Evolutionary conservation across 2,113 vertebrate genomes (phyloP), one percentile per base, ranked within the genome.

Genomic region (Collichthys lucidus): DNA sequence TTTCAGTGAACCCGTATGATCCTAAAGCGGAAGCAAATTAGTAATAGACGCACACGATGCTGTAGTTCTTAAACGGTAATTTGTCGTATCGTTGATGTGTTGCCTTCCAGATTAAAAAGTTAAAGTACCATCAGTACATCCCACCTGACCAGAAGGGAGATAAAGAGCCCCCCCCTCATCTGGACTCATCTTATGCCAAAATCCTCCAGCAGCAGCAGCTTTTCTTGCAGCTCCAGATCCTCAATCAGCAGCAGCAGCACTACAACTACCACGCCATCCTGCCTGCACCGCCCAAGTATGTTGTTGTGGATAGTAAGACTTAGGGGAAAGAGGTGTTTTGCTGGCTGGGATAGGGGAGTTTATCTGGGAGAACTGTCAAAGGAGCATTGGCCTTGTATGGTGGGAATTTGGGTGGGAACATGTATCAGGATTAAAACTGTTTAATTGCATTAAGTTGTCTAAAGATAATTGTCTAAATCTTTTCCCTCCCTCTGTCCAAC

Each of bases 51-150:
- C n/a, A n/a, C n/a, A n/a, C n/a, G n/a, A n/a, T n/a, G n/a, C n/a
- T n/a, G 26, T 24, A 16, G 1, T 29, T 22, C 4, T 40, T 26
- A 67, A 29, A 42, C 1, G 4, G 22, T 22, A 0, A 53, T 59
- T 42, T 56, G n/a, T 44, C 19, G 0, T 17, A 12, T 19, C 42
- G 26, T 31, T 42, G 6, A 80, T 65, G 4, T 53, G 72, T 64
- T 56, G 26, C 11, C n/a, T 20, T 59, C n/a, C 57, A 93, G 92
- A 83, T 99, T 81, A 98, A 96, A 93, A 98, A 97, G 88, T 92
- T 99, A 63, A 99, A 99, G 86, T 99, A 98, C 74, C 98, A 99
- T 87, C 97, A 99, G 92, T 99, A 99, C 93, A 96, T 99, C 88
- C 97, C 97, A 60, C 97, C 97, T 1, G 97, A 99, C 96, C 97